phyloP scores from a whole-genome alignment of 92 coral and sea anemone species.

The Desmophyllum pertusum region DNA sequence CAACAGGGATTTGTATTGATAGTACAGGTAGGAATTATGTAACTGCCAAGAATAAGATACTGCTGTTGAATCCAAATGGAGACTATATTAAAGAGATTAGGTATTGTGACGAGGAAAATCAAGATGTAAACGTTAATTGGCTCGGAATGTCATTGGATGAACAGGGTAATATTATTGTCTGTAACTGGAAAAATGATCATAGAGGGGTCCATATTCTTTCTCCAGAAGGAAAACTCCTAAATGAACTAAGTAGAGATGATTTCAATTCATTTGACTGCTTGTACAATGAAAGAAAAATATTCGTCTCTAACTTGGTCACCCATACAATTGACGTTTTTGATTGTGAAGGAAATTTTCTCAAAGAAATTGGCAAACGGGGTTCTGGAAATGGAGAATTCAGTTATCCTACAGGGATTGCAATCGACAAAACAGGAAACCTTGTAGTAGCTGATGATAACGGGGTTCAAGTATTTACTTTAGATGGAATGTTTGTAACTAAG shows the following conservation, averaged over 20 bases:
- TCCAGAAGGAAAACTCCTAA: too few species aligned
- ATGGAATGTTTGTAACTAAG: too few species aligned
- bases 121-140: neutral
- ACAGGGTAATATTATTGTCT: neutral
- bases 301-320: slow-evolving; percentile 37
- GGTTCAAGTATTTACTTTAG: too few species aligned
- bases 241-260: slow-evolving; percentile 2
- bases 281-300: slow-evolving; percentile 27
- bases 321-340: neutral
- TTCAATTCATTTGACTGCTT: slow-evolving; percentile 43
- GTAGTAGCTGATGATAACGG: too few species aligned
- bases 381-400: too few species aligned
- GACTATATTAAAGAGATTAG: too few species aligned
- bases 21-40: neutral
- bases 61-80: too few species aligned
- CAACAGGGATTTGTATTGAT: neutral
- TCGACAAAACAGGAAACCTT: slow-evolving; percentile 44
- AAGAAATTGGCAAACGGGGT: too few species aligned
- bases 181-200: neutral
- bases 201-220: neutral
- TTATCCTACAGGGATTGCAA: slow-evolving; percentile 34
- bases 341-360: too few species aligned
- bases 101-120: neutral
- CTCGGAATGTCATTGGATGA: neutral
- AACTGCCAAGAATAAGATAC: too few species aligned